Percentiles rank a stretch among this genome's conserved stretches.
Evolutionary conservation across 2,888 invertebrate genomes (phyloP).

Genomic region (Lissocephala sabroskyi): DNA sequence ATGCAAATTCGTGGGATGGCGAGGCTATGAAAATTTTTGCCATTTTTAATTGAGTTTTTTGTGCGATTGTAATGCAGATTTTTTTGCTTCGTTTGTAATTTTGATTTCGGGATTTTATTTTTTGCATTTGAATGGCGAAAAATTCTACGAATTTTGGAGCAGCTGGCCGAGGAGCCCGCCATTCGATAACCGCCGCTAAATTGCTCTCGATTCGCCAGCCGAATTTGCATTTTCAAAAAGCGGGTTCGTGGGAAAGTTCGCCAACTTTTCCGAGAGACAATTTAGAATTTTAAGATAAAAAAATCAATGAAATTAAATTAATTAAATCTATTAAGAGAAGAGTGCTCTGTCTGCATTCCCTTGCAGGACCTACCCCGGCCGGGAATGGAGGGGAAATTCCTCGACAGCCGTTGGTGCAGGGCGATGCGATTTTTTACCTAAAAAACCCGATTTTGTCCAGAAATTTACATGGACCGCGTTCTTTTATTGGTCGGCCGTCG

Average conservation of each 20-base stretch:
- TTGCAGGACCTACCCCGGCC: slow-evolving; percentile 4
- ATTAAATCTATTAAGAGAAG: neutral
- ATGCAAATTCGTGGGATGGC: slow-evolving; percentile 47
- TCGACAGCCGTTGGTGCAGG: slow-evolving; percentile 41
- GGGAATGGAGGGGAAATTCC: slow-evolving; percentile 58
- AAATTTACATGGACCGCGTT: slow-evolving; percentile 60
- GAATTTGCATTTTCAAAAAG: slow-evolving; percentile 28
- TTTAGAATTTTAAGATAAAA: too few species aligned
- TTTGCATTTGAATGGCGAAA: slow-evolving; percentile 58
- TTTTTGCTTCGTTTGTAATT: slow-evolving; percentile 49
- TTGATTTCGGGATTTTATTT: slow-evolving; percentile 43
- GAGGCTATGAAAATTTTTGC: slow-evolving; percentile 33
- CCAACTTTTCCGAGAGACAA: too few species aligned
- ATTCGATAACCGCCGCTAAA: slow-evolving; percentile 18
- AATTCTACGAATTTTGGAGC: slow-evolving; percentile 35
- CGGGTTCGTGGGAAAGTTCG: slow-evolving; percentile 23
- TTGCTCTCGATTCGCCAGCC: slow-evolving; percentile 9
- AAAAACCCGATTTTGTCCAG: slow-evolving; percentile 54
- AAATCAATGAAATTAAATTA: neutral
- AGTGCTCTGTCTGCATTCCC: neutral
- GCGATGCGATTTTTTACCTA: slow-evolving; percentile 53
- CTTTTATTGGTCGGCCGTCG: slow-evolving; percentile 60
- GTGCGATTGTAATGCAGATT: slow-evolving; percentile 67
- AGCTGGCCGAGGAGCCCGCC: slow-evolving; percentile 45
- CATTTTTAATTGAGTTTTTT: slow-evolving; percentile 55